phyloP scores from a whole-genome alignment of 2,888 invertebrate species.

The Cremastinae sp. region DNA sequence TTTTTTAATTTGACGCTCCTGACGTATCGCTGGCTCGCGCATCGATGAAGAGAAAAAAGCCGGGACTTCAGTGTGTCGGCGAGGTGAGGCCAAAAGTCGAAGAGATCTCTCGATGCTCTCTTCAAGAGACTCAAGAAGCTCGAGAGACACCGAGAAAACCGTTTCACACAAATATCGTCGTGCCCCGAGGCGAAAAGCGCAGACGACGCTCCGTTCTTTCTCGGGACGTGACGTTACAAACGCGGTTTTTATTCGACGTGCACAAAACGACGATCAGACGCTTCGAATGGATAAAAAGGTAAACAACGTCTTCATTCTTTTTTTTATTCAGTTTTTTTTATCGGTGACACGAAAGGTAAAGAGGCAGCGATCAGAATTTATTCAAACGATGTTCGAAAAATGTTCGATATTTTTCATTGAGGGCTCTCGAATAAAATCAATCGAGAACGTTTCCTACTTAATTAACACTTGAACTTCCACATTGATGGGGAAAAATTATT shows the following conservation, averaged over 20 bases:
- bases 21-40: too few species aligned
- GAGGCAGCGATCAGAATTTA: too few species aligned
- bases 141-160: slow-evolving; percentile 8
- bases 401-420: too few species aligned
- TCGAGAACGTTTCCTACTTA: too few species aligned
- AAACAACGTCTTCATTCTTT: too few species aligned
- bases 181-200: slow-evolving; percentile 32
- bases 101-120: slow-evolving; percentile 1
- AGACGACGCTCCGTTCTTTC: slow-evolving; percentile 13
- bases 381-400: too few species aligned
- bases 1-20: too few species aligned
- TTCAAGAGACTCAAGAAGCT: neutral
- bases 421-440: too few species aligned
- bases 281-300: neutral
- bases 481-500: too few species aligned
- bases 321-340: too few species aligned
- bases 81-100: neutral
- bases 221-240: slow-evolving; percentile 23
- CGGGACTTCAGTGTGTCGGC: slow-evolving; percentile 12
- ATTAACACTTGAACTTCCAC: too few species aligned
- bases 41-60: neutral
- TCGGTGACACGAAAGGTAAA: neutral
- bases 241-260: slow-evolving; percentile 22
- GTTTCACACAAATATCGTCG: slow-evolving; percentile 18
- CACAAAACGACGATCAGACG: slow-evolving; percentile 11